Percentiles rank a stretch among this genome's conserved stretches.
These are phyloP conservation scores for Paracanthobrama guichenoti DNA, from an alignment of 2,113 vertebrate species.

Conservation along the genomic window DNA sequence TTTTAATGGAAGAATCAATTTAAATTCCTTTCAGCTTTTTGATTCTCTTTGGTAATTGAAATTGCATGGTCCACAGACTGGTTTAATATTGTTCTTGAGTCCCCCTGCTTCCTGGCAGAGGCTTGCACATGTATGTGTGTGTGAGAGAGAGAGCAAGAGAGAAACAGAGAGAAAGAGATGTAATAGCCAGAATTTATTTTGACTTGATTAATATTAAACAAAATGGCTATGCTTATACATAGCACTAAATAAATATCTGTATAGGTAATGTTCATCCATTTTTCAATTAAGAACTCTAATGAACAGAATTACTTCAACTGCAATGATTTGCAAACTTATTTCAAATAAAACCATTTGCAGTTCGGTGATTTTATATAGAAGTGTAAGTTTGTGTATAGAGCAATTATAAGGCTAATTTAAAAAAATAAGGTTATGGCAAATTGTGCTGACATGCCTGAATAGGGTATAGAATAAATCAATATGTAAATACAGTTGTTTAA, in stretches of 20 bases:
- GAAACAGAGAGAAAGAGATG: background rate
- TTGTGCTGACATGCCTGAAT: conserved; percentile 4
- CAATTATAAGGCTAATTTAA: background rate
- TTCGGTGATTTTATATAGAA: background rate
- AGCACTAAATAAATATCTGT: background rate
- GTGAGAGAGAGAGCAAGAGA: conserved; percentile 34
- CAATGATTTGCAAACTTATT: conserved; percentile 11
- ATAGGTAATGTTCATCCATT: conserved; percentile 29
- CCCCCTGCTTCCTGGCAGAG: conserved; percentile 52
- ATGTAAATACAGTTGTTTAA: background rate
- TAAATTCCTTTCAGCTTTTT: conserved; percentile 64
- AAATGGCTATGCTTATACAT: background rate
- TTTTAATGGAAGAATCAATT: conserved; percentile 65
- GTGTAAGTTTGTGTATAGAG: background rate
- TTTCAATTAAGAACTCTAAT: conserved; percentile 61
- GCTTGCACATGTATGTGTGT: conserved; percentile 22
- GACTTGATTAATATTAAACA: background rate
- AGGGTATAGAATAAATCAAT: background rate
- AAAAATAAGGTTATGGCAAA: background rate
- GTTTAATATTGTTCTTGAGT: conserved; percentile 70
- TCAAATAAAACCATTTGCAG: background rate
- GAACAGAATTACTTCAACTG: conserved; percentile 59
- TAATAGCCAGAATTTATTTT: conserved; percentile 57
- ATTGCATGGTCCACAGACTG: conserved; percentile 70
- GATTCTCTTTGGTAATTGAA: conserved; percentile 72